Conservation (phyloP, 2,113 vertebrate species). For the Sphaerodactylus townsendi region DNA sequence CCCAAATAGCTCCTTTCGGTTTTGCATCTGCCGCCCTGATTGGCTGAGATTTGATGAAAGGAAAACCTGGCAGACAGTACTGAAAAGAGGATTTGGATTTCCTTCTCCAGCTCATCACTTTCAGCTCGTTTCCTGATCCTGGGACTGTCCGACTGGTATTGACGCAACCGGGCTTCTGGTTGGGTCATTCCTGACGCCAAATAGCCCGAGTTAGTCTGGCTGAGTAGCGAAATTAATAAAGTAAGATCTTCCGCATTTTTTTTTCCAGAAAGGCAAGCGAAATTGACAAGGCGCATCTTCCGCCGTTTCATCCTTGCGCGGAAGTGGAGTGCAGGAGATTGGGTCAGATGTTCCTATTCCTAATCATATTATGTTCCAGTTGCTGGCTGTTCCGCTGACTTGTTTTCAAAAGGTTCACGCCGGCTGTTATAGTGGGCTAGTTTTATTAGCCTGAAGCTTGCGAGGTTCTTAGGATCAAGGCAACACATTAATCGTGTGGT, state of each 20-base stretch:
- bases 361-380: no score
- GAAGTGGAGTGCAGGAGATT: no score
- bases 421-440: constrained; percentile 52
- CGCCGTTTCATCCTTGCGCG: no score
- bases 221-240: neutral
- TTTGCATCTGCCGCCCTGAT: neutral
- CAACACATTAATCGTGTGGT: constrained; percentile 69
- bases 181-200: neutral
- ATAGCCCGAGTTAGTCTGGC: neutral
- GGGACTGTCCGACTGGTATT: neutral
- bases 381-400: constrained; percentile 63
- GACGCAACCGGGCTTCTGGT: neutral
- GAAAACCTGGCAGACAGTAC: neutral
- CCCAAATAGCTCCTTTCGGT: neutral
- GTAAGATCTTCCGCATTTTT: neutral
- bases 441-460: constrained; percentile 62
- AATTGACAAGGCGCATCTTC: neutral
- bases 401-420: constrained; percentile 65
- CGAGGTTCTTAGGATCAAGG: constrained; percentile 68
- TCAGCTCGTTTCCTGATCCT: neutral
- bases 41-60: neutral
- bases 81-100: neutral
- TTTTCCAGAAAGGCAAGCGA: neutral
- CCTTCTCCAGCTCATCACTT: neutral
- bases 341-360: no score